A percentile compares a stretch with the other conserved stretches of the same genome.
Conservation (phyloP, 35 echinoderm and acorn worm species). For the Apostichopus californicus region DNA sequence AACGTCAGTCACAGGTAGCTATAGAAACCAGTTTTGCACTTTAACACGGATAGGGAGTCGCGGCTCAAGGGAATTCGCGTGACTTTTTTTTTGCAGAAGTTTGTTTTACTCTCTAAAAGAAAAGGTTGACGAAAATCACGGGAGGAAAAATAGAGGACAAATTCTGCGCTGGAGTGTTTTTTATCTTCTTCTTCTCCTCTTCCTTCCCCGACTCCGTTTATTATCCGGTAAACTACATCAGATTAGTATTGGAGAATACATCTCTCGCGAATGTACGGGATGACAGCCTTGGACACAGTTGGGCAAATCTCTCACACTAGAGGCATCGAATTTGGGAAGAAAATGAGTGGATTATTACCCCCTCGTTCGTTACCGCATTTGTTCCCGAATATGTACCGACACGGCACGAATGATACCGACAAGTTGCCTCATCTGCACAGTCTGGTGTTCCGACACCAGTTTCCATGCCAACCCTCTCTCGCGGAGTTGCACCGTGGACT, state of each 20-base stretch:
- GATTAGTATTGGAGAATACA: neutral
- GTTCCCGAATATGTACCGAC: conserved; percentile 55
- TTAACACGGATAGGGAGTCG: conserved; percentile 10
- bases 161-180: neutral
- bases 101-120: conserved; percentile 24
- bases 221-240: neutral
- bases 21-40: conserved; percentile 21
- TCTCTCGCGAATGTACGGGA: conserved; percentile 1
- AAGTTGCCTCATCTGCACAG: conserved; percentile 44
- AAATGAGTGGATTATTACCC: conserved; percentile 47
- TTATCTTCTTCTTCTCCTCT: neutral
- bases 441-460: conserved; percentile 28
- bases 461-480: conserved; percentile 16
- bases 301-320: conserved; percentile 34
- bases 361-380: conserved; percentile 6
- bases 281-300: conserved; percentile 30
- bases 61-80: conserved; percentile 23
- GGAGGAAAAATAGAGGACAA: neutral
- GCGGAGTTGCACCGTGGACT: conserved; percentile 51
- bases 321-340: conserved; percentile 29
- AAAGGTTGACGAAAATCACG: conserved; percentile 23
- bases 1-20: neutral
- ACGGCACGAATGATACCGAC: conserved; percentile 9
- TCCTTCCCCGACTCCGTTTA: neutral
- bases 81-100: conserved; percentile 54